Evolutionary conservation across 2,113 vertebrate genomes (phyloP), one percentile per base, ranked within the genome.

Genomic region (Oryzias javanicus): DNA sequence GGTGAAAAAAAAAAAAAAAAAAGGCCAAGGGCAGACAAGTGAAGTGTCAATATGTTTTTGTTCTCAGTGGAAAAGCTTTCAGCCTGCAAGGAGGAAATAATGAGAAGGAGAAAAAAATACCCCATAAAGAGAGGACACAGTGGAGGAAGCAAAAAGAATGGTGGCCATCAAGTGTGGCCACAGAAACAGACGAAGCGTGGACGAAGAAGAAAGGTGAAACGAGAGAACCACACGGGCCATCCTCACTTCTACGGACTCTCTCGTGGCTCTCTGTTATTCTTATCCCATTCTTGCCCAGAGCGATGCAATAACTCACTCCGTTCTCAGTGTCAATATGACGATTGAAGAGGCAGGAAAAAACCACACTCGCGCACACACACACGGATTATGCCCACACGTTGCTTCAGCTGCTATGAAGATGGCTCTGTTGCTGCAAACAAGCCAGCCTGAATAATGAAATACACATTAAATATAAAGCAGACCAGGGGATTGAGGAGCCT

Each of bases 381-480:
- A 55, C 53, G 27, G 14, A 63, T 27, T 7, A 47, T 24, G 40
- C 44, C 59, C 47, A 55, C 60, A 47, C 51, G 55, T 42, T 27
- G 7, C 67, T 47, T 63, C 50, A 27, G 24, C 40, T 68, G 79
- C 73, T 68, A 59, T 47, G 18, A 63, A 82, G 75, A 72, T 2
- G 18, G 51, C 59, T 64, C 57, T 65, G 72, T 55, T 64, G 66
- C 62, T 73, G 63, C 61, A 83, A 80, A 82, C 79, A 82, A 64
- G 74, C 46, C 14, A 61, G 41, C 19, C 63, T 86, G 70, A 87
- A 89, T 83, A 84, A 85, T 86, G 74, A 81, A 83, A 70, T 44
- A 50, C 22, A 29, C 72, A 87, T 89, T 77, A 89, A 87, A 86
- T 83, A 84, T 86, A 70, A 81, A 88, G 61, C 5, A 80, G 70